Conservation (phyloP, 1,140 invertebrate species). For the Lepidurus couesii region DNA sequence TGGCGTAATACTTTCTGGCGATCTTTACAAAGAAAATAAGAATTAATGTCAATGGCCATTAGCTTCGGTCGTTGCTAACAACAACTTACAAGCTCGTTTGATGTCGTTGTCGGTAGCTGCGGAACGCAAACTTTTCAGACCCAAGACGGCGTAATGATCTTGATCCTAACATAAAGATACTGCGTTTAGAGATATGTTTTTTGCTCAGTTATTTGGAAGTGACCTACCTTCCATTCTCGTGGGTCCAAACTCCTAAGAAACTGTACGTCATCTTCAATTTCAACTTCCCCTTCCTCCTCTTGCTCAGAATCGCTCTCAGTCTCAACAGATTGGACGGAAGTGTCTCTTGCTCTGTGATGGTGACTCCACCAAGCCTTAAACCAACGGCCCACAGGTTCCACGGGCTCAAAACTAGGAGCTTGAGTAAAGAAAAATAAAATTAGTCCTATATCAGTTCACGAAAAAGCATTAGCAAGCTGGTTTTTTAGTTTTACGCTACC, state of each 20-base stretch:
- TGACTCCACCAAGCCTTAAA: constrained; percentile 44
- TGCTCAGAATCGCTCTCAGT: constrained; percentile 40
- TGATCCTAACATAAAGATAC: constrained; percentile 59
- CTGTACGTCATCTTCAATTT: constrained; percentile 68
- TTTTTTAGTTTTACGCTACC: neutral
- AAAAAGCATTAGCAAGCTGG: neutral
- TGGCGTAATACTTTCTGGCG: constrained; percentile 84
- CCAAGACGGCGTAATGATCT: constrained; percentile 92
- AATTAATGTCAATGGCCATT: neutral
- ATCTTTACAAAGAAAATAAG: constrained; percentile 47
- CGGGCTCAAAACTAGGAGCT: constrained; percentile 38
- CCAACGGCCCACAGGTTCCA: constrained; percentile 49
- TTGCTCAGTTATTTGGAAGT: neutral
- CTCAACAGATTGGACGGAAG: constrained; percentile 39
- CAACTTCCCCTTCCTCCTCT: constrained; percentile 42
- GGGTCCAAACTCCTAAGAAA: constrained; percentile 85
- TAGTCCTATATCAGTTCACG: neutral
- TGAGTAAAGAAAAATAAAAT: neutral
- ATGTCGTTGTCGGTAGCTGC: constrained; percentile 86
- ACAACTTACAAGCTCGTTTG: constrained; percentile 78
- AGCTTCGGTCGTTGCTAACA: neutral
- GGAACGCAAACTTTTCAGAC: constrained; percentile 69
- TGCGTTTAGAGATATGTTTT: neutral
- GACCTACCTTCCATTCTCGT: constrained; percentile 81
- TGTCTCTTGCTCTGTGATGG: constrained; percentile 43